A percentile compares a stretch with the other conserved stretches of the same genome.
These are phyloP conservation scores for Lordiphosa andalusiaca DNA, from an alignment of 2,888 invertebrate species.

Conservation along the genomic window DNA sequence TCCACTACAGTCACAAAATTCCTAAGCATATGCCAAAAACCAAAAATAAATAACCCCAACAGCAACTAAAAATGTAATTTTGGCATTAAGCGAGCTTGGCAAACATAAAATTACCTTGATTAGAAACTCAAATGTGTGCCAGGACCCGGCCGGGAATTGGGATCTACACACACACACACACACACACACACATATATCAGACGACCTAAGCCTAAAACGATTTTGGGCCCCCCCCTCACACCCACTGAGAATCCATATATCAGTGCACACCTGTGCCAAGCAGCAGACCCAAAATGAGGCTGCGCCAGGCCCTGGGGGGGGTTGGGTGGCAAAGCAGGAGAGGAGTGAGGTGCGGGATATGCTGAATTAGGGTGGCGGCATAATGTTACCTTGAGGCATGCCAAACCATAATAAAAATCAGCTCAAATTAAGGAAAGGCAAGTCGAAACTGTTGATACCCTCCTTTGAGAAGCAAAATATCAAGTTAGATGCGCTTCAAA, in stretches of 20 bases:
- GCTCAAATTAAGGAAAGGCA: constrained; percentile 4
- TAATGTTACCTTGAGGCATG: constrained; percentile 44
- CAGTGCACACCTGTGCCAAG: constrained; percentile 63
- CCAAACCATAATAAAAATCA: constrained; percentile 44
- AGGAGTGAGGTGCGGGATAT: constrained; percentile 6
- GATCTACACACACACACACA: constrained; percentile 1
- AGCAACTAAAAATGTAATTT: constrained; percentile 68
- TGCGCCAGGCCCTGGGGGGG: constrained; percentile 20
- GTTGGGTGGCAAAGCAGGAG: neutral
- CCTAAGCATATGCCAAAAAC: constrained; percentile 44
- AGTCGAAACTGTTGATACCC: constrained; percentile 16
- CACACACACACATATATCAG: constrained; percentile 53
- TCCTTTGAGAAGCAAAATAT: neutral
- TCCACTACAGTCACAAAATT: constrained; percentile 15
- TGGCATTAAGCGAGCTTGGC: constrained; percentile 67
- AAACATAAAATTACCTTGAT: constrained; percentile 71
- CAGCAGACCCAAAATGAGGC: constrained; percentile 30
- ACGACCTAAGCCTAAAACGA: constrained; percentile 61
- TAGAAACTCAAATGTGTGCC: constrained; percentile 65
- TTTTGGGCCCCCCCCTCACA: constrained; percentile 46
- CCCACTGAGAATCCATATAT: constrained; percentile 43
- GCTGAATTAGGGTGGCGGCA: constrained; percentile 11
- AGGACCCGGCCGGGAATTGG: constrained; percentile 39
- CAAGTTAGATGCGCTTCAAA: no score
- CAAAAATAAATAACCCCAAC: constrained; percentile 13